phyloP scores from a whole-genome alignment of 1,140 invertebrate genomes.

The Coelopa frigida region DNA sequence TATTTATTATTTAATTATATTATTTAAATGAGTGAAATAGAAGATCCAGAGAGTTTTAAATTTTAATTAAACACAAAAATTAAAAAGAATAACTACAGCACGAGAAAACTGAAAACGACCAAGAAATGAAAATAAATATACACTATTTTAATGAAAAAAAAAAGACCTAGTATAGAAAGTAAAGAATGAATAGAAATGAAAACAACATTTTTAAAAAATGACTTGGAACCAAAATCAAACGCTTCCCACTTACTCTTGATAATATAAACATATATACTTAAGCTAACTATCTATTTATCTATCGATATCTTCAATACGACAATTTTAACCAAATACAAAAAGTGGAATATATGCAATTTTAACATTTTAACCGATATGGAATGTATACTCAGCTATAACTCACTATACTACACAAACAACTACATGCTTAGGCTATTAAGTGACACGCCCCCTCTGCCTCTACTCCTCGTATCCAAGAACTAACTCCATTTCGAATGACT shows the following conservation, averaged over 20 bases:
- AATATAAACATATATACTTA: slow-evolving; percentile 28
- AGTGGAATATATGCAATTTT: slow-evolving; percentile 15
- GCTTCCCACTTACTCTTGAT: slow-evolving; percentile 43
- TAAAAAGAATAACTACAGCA: slow-evolving; percentile 2
- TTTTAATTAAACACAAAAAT: slow-evolving; percentile 3
- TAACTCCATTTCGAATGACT: too few species aligned
- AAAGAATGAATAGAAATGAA: slow-evolving; percentile 5
- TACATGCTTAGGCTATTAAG: too few species aligned
- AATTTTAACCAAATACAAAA: slow-evolving; percentile 11
- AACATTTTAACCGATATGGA: too few species aligned
- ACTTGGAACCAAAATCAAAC: slow-evolving; percentile 45
- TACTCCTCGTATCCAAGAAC: too few species aligned
- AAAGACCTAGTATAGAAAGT: slow-evolving; percentile 4
- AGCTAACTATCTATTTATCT: slow-evolving; percentile 1
- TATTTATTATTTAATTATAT: neutral
- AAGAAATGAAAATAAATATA: neutral
- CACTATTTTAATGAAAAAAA: slow-evolving; percentile 1
- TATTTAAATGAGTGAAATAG: neutral
- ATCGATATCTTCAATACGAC: slow-evolving; percentile 1
- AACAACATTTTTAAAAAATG: slow-evolving; percentile 35
- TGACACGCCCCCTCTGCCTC: too few species aligned
- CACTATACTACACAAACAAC: too few species aligned
- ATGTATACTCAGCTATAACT: too few species aligned
- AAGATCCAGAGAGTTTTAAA: neutral
- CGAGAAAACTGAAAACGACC: slow-evolving; percentile 2